Conservation (phyloP, 2,113 vertebrate genomes). For the Callocephalon fimbriatum region DNA sequence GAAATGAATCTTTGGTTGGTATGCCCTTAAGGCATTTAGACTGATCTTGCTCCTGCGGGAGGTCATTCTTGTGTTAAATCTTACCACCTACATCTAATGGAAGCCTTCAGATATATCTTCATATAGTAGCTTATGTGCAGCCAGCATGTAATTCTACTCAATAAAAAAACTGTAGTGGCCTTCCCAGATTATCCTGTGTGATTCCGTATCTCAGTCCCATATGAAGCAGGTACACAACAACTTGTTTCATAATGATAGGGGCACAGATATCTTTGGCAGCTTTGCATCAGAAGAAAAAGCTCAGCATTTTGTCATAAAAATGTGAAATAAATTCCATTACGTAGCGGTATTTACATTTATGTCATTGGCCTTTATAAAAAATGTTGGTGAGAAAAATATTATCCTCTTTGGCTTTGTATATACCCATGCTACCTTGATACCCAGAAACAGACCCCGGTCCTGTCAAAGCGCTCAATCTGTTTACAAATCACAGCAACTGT, state of each 20-base stretch:
- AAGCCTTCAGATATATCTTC: neutral
- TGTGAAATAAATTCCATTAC: neutral
- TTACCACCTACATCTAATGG: neutral
- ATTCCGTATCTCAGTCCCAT: neutral
- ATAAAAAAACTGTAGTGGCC: neutral
- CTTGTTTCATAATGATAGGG: neutral
- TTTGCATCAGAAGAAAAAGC: neutral
- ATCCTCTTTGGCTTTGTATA: neutral
- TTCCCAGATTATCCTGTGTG: neutral
- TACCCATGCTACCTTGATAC: neutral
- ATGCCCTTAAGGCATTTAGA: neutral
- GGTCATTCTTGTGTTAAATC: neutral
- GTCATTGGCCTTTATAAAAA: neutral
- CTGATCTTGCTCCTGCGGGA: neutral
- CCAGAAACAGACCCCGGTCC: neutral
- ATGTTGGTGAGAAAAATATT: neutral
- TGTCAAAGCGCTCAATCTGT: neutral
- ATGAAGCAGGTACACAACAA: neutral
- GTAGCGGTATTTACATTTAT: neutral
- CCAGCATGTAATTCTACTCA: neutral
- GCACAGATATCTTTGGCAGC: neutral
- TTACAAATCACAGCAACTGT: neutral
- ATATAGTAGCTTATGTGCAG: neutral
- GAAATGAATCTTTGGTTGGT: neutral
- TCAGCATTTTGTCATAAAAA: neutral